These are phyloP conservation scores for Drosophila merina DNA, from an alignment of 2,888 invertebrate genomes.

Conservation along the genomic window DNA sequence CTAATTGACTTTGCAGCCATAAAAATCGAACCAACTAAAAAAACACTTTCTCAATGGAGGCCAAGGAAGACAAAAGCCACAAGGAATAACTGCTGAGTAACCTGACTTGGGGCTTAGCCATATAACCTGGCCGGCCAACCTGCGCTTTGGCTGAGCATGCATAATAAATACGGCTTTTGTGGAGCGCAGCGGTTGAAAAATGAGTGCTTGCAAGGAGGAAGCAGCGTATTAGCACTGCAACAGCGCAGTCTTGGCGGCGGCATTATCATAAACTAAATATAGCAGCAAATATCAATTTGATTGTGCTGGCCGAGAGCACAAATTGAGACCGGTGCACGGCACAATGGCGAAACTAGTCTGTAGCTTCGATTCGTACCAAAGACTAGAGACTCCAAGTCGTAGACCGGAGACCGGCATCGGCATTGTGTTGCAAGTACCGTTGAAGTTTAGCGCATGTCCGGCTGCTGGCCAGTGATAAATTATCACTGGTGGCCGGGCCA, in stretches of 20 bases:
- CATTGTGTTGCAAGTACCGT: slow-evolving; percentile 72
- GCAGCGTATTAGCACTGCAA: slow-evolving; percentile 61
- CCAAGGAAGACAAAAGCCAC: slow-evolving; percentile 21
- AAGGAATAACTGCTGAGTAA: slow-evolving; percentile 7
- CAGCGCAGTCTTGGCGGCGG: slow-evolving; percentile 47
- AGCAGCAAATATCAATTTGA: slow-evolving; percentile 80
- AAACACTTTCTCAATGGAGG: slow-evolving; percentile 48
- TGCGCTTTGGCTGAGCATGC: slow-evolving; percentile 31
- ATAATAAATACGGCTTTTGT: slow-evolving; percentile 64
- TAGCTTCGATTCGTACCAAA: slow-evolving; percentile 2
- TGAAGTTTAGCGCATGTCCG: slow-evolving; percentile 59
- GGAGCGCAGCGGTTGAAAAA: slow-evolving; percentile 39
- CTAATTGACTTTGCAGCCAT: slow-evolving; percentile 62
- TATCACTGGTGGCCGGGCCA: slow-evolving; percentile 75
- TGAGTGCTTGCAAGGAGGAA: slow-evolving; percentile 55
- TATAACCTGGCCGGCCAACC: slow-evolving; percentile 5
- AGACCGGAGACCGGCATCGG: slow-evolving; percentile 16
- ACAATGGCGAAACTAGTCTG: slow-evolving; percentile 22
- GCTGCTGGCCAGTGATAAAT: slow-evolving; percentile 79
- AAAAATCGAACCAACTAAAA: slow-evolving; percentile 44
- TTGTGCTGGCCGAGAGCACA: slow-evolving; percentile 61
- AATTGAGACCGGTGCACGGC: slow-evolving; percentile 54
- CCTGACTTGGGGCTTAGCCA: slow-evolving; percentile 19
- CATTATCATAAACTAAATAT: slow-evolving; percentile 80
- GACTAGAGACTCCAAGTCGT: not conserved